Base-by-base conservation (phyloP, 2,797 vertebrate species). In the Streptopelia turtur region DNA sequence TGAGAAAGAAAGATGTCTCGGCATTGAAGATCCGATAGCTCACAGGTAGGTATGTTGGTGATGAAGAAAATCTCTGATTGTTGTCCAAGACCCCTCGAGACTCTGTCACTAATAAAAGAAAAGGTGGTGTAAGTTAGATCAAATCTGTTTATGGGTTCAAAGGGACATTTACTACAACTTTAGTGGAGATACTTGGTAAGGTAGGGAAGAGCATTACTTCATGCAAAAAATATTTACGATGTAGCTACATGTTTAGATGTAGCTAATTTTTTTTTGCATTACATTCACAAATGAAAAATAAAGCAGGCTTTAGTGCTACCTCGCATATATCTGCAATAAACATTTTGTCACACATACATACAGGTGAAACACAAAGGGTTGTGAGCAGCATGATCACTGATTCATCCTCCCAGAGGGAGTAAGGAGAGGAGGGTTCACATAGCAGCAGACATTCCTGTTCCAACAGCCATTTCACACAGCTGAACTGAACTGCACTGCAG, bases 31-130 rank as follows among this genome's bases (percentile, higher is more conserved):
- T 93, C 63, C 97, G 98, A 95, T 98, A 99, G 96, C 95, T 99
- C 97, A 99, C 99, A 3, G 99, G 99, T 78, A 99, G 98, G 97
- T 99, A 99, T 0, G 99, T 99, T 11, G 99, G 98, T 80, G 98
- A 96, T 3, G 99, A 98, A 69, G 99, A 98, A 76, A 99, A 98
- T 75, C 98, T 98, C 94, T 98, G 99, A 17, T 98, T 69, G 35
- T 97, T 98, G 87, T 99, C 99, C 69, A 98, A 41, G 88, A 98
- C 93, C 80, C 98, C 98, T 53, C 98, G 98, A 88, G 98, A 98
- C 87, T 99, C 98, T 5, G 98, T 96, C 97, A 98, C 99, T 99
- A 94, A 69, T 49, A 61, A 97, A 93, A 96, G 88, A 96, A 94
- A 96, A 96, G 83, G 93, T 8, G 57, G 80, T 13, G 20, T 0